phyloP scores from a whole-genome alignment of 2,888 invertebrate genomes.

The Ornithoptera priamus region DNA sequence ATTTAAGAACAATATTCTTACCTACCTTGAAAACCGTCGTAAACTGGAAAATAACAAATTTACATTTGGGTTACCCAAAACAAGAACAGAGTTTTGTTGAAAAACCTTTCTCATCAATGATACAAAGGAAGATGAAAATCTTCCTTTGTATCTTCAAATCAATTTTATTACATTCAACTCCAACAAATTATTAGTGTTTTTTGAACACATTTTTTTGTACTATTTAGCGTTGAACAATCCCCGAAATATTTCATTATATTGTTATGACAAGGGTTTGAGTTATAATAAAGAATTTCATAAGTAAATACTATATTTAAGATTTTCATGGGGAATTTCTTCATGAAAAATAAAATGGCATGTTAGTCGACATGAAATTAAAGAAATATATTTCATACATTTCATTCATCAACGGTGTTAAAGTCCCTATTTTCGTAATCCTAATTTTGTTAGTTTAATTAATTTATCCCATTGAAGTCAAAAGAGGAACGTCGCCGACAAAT shows the following conservation, averaged over 20 bases:
- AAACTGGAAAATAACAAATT: neutral
- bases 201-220: too few relatives aligned
- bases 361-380: neutral
- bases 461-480: conserved; percentile 7
- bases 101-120: neutral
- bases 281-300: neutral
- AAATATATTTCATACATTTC: too few relatives aligned
- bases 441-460: conserved; percentile 11
- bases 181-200: too few relatives aligned
- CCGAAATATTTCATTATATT: neutral
- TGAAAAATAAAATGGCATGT: neutral
- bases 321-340: neutral
- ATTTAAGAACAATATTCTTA: neutral
- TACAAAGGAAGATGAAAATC: too few relatives aligned
- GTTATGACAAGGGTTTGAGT: too few relatives aligned
- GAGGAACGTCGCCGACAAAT: conserved; percentile 16
- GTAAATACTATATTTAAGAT: neutral
- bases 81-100: neutral
- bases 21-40: neutral
- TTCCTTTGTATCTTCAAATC: neutral
- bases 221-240: neutral
- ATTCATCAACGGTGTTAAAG: neutral
- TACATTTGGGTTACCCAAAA: neutral
- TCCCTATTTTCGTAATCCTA: conserved; percentile 11
- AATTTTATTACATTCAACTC: too few relatives aligned